Evolutionary conservation across 2,113 vertebrate species (phyloP), one percentile per base, ranked within the genome.

Genomic region (Leptodactylus fuscus): DNA sequence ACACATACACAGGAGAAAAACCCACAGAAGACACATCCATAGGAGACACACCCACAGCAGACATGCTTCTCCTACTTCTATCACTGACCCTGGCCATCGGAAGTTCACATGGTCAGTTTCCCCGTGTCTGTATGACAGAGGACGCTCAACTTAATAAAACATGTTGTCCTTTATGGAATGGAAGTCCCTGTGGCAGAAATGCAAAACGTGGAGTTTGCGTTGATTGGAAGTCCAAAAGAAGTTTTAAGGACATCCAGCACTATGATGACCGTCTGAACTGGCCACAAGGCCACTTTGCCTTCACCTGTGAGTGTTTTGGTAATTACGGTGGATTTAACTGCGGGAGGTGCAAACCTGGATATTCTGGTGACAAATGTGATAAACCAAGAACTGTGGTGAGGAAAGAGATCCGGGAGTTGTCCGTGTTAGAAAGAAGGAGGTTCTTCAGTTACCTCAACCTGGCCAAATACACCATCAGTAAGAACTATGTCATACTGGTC

Each of bases 341-440:
- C 11, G 48, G 46, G 12, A 24, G 34, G 22, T 77, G 74, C 48
- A 49, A 18, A 7, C 18, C 27, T 51, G n/a, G n/a, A n/a, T n/a
- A n/a, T n/a, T n/a, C n/a, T n/a, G n/a, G n/a, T n/a, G n/a, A n/a
- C n/a, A n/a, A 48, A 2, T 77, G 74, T 53, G 24, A 77, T 3
- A 1, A 5, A 12, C 32, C 4, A 12, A 77, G 29, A 53, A 46
- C n/a, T 12, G 1, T 77, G 27, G 81, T 83, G 0, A 16, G 27
- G 34, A 87, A 15, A 4, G 41, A 46, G 62, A 87, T 70, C 78
- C 51, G 4, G 24, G 65, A 81, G 65, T 44, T 89, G 87, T 79
- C 70, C 15, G n/a, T 69, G 5, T 22, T 65, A 41, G 86, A 88
- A 81, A 84, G 55, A 20, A 51, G 53, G 22, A 84, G 62, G 5